A percentile compares a stretch with the other conserved stretches of the same genome.
Evolutionary conservation across 2,888 invertebrate species (phyloP).

Genomic region (Ischnus inquisitorius): DNA sequence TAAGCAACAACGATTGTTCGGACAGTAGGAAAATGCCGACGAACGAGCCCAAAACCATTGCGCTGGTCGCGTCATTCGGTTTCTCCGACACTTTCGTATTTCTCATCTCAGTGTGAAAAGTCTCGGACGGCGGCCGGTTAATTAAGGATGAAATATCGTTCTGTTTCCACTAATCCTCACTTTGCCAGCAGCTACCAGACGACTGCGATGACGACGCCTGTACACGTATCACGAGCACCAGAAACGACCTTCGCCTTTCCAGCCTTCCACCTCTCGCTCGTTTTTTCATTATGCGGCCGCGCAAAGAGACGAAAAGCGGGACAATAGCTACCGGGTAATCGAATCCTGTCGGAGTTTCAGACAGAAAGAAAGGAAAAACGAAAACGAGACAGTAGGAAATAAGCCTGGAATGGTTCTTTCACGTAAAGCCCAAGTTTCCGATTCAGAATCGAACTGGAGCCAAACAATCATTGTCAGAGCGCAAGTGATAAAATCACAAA

Average conservation of each 20-base stretch:
- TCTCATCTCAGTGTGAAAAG: constrained; percentile 8
- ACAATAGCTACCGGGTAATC: constrained; percentile 52
- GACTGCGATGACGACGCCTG: constrained; percentile 12
- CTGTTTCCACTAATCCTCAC: constrained; percentile 50
- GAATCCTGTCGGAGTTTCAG: constrained; percentile 46
- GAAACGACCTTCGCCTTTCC: constrained; percentile 13
- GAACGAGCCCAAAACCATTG: constrained; percentile 1
- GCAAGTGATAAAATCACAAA: background rate
- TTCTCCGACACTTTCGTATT: constrained; percentile 29
- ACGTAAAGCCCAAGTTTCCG: constrained; percentile 1
- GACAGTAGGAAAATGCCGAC: no score
- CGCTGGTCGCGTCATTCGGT: background rate
- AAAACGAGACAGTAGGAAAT: background rate
- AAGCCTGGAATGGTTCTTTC: background rate
- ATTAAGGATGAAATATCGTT: constrained; percentile 49
- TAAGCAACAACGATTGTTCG: no score
- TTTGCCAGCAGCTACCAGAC: constrained; percentile 13
- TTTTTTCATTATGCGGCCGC: constrained; percentile 42
- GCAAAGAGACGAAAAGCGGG: constrained; percentile 40
- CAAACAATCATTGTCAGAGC: constrained; percentile 21
- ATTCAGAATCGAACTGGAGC: constrained; percentile 11
- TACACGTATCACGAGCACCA: constrained; percentile 1
- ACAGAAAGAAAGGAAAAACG: background rate
- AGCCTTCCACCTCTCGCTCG: constrained; percentile 24
- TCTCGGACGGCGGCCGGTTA: constrained; percentile 27